phyloP scores from a whole-genome alignment of 2,113 vertebrate genomes.

The Alouatta palliata region DNA sequence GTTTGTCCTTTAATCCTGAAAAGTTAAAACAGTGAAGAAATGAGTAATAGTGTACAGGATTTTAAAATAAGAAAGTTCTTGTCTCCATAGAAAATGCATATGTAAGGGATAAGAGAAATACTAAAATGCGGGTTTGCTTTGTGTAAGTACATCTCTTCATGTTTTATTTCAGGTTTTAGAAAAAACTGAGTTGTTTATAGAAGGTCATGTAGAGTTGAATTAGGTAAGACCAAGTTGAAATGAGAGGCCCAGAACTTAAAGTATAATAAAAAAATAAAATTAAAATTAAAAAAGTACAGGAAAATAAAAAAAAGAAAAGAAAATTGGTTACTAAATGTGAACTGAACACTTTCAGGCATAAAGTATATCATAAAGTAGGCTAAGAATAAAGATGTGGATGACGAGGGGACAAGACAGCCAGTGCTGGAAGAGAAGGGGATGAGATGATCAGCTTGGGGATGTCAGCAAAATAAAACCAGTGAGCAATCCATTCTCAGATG shows the following conservation, averaged over 20 bases:
- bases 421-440: too few relatives aligned
- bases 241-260: background rate
- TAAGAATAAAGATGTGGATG: background rate
- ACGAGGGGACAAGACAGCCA: background rate
- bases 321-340: background rate
- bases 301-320: too few relatives aligned
- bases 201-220: background rate
- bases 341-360: background rate
- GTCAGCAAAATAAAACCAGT: background rate
- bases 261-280: too few relatives aligned
- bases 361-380: background rate
- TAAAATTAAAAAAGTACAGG: too few relatives aligned
- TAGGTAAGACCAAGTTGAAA: background rate
- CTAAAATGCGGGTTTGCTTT: slow-evolving; percentile 14
- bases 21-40: background rate
- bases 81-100: background rate
- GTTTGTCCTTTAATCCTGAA: background rate
- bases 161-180: slow-evolving; percentile 25
- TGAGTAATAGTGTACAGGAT: background rate
- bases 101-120: background rate
- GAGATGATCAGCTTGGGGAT: background rate
- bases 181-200: background rate
- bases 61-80: slow-evolving; percentile 41
- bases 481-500: background rate
- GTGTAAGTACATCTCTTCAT: background rate